Base-by-base conservation (phyloP, 2,797 vertebrate species). In the Coregonus suidteri region DNA sequence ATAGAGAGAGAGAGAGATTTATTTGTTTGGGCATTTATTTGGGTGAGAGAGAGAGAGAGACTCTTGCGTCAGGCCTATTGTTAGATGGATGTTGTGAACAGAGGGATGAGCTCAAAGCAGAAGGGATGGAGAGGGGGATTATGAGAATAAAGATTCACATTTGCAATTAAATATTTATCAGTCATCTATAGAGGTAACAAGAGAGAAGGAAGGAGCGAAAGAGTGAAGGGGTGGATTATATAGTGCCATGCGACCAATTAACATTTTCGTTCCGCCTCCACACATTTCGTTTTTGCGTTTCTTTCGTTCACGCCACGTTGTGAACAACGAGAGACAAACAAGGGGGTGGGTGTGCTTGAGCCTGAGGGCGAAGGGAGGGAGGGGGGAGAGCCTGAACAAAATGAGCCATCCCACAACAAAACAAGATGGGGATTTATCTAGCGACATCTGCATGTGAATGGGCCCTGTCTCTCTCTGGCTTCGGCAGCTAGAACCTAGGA, bases 361-460 rank as follows among this genome's bases (percentile, higher is more conserved):
- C 82, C 37, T 53, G 59, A 37, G 47, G 69, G 30, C 18, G 37
- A 62, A 56, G 34, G 68, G 6, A 18, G n/a, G 47, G 62, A 25
- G 74, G 69, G 64, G 47, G 69, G 76, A 20, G 18, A 15, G 66
- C 47, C 35, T 73, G 78, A 80, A 80, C 80, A 86, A 85, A 86
- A 89, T 82, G 79, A 88, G 77, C 87, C 79, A 80, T 86, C 75
- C 72, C 6, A 41, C 88, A 91, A 90, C 89, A 90, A 91, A 91
- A 91, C 84, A 90, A 95, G 94, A 94, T 90, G 87, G 94, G 95
- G 96, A 96, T 97, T 96, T 95, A 94, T 83, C 56, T 59, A 91
- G 62, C 64, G 30, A 88, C 91, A 98, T 98, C 95, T 98, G 95
- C 96, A 97, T 97, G 93, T 96, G 96, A 99, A 98, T 96, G 80